Percentiles rank a stretch among this genome's conserved stretches.
Evolutionary conservation across 2,888 invertebrate species (phyloP).

Genomic region (Nephrotoma appendiculata): DNA sequence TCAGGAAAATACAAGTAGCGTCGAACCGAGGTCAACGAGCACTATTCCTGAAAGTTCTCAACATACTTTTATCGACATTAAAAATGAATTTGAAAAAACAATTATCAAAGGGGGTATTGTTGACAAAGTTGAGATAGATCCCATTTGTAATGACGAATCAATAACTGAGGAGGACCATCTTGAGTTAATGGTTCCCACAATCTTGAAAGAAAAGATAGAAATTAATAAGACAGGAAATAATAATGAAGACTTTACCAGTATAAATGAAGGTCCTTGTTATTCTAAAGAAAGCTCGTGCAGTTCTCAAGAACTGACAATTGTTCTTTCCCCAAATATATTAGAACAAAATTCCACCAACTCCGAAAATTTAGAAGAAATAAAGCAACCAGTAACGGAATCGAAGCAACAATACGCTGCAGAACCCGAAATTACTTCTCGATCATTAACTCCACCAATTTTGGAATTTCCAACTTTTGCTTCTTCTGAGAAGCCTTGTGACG

Average conservation of each 20-base stretch:
- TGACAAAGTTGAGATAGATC: not conserved
- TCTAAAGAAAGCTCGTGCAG: not conserved
- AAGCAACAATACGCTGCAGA: not conserved
- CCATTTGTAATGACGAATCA: not conserved
- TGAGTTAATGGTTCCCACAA: not conserved
- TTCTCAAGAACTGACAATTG: not conserved
- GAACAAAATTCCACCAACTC: not conserved
- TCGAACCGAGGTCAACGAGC: not conserved
- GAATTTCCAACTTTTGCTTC: not conserved
- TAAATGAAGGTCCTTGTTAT: not conserved
- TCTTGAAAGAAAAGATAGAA: not conserved
- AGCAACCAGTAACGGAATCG: not conserved
- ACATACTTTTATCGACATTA: not conserved
- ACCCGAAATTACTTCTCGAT: not conserved
- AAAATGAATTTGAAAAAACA: not conserved
- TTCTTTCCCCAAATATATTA: not conserved
- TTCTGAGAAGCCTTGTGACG: not conserved
- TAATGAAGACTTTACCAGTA: not conserved
- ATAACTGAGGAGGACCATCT: not conserved
- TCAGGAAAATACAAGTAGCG: not conserved
- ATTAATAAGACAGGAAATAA: not conserved
- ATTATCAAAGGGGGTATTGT: not conserved
- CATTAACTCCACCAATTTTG: not conserved
- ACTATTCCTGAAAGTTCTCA: constrained; percentile 22
- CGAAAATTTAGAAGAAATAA: not conserved